A percentile compares a stretch with the other conserved stretches of the same genome.
Conservation (phyloP, 2,113 vertebrate genomes). For the Cranoglanis bouderius region DNA sequence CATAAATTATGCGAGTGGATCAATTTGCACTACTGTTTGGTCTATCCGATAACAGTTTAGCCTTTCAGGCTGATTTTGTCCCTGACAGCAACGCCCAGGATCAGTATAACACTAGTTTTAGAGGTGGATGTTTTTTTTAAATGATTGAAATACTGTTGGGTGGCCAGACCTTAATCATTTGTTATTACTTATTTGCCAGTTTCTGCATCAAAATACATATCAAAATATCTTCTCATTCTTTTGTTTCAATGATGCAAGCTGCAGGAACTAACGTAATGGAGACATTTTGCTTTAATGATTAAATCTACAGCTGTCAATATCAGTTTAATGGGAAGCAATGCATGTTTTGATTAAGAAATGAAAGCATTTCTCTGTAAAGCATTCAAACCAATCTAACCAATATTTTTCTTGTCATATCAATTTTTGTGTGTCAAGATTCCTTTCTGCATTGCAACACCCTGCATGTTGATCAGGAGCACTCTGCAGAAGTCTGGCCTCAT, state of each 20-base stretch:
- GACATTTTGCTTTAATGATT: neutral
- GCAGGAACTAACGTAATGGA: neutral
- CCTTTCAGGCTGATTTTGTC: neutral
- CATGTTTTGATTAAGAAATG: neutral
- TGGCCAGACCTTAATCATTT: neutral
- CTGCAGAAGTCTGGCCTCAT: conserved; percentile 70
- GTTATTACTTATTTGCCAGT: neutral
- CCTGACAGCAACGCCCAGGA: neutral
- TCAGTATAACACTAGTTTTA: neutral
- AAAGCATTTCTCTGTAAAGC: neutral
- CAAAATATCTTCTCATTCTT: neutral
- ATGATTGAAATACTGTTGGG: neutral
- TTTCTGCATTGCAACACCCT: conserved; percentile 60
- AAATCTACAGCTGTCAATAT: neutral
- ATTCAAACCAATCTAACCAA: neutral
- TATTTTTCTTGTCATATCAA: neutral
- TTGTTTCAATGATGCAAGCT: neutral
- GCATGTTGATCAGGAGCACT: conserved; percentile 58
- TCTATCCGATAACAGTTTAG: neutral
- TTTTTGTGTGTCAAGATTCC: conserved; percentile 41
- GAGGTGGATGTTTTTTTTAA: neutral
- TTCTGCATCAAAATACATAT: neutral
- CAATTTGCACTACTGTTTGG: neutral
- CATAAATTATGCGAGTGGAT: neutral
- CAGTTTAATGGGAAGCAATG: neutral